These are phyloP conservation scores for Lophotriccus pileatus DNA, from an alignment of 2,797 vertebrate species.

Conservation along the genomic window DNA sequence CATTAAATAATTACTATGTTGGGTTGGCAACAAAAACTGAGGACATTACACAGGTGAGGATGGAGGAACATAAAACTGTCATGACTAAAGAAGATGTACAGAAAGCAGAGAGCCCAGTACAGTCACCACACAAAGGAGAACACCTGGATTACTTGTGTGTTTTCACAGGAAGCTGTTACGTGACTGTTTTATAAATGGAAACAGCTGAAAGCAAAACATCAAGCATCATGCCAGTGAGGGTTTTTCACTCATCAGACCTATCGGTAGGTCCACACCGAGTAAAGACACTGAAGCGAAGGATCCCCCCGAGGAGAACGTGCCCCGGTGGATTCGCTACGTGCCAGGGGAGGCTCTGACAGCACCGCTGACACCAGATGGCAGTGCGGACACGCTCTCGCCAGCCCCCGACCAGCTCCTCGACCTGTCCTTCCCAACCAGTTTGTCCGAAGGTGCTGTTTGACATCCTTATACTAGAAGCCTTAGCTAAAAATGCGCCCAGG, in stretches of 20 bases:
- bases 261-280: rapidly evolving
- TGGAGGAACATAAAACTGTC: not conserved
- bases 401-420: not conserved
- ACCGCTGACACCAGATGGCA: not conserved
- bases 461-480: not conserved
- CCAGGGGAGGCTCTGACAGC: rapidly evolving
- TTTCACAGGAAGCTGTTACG: rapidly evolving
- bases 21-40: not conserved
- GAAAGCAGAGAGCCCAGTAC: not conserved
- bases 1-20: not conserved
- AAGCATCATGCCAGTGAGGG: too few species aligned
- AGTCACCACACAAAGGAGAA: not conserved
- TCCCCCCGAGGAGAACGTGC: rapidly evolving
- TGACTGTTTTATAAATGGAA: not conserved
- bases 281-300: not conserved
- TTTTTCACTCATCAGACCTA: too few species aligned
- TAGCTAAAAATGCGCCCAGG: not conserved
- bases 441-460: not conserved
- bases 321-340: rapidly evolving
- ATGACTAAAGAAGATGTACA: not conserved
- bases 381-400: not conserved
- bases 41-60: not conserved
- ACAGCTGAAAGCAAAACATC: not conserved
- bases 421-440: not conserved
- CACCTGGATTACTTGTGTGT: too few species aligned